These are phyloP conservation scores for Lasioglossum figueresi DNA, from an alignment of 2,888 invertebrate genomes.

Conservation along the genomic window DNA sequence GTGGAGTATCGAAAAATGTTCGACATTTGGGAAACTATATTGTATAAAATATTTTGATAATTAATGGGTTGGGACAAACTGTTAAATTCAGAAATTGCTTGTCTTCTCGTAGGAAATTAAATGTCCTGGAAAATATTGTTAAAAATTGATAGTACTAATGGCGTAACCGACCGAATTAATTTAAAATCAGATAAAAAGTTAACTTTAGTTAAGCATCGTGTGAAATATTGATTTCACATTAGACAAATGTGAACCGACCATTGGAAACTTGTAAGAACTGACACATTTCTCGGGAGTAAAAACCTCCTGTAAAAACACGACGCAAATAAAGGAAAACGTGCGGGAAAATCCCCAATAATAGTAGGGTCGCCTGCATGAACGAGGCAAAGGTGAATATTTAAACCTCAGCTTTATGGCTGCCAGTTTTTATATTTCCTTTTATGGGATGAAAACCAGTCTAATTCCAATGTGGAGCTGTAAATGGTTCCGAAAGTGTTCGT, in stretches of 20 bases:
- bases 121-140: background rate
- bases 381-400: slow-evolving; percentile 10
- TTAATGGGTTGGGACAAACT: no score
- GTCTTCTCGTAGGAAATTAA: background rate
- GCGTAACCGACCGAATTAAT: background rate
- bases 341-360: slow-evolving; percentile 5
- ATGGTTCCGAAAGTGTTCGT: background rate
- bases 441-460: slow-evolving; percentile 8
- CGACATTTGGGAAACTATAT: no score
- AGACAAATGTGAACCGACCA: background rate
- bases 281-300: background rate
- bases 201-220: background rate
- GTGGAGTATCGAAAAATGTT: no score
- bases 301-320: background rate
- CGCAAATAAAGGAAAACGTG: background rate
- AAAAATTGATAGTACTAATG: background rate
- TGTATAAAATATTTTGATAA: no score
- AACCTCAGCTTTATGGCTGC: background rate
- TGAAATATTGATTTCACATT: slow-evolving; percentile 6
- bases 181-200: background rate
- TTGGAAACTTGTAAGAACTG: background rate
- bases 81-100: no score
- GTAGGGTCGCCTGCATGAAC: slow-evolving; percentile 1
- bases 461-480: slow-evolving; percentile 7
- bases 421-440: background rate